Percentiles rank a stretch among this genome's conserved stretches.
phyloP scores from a whole-genome alignment of 2,113 vertebrate species.

The Desmodus rotundus region DNA sequence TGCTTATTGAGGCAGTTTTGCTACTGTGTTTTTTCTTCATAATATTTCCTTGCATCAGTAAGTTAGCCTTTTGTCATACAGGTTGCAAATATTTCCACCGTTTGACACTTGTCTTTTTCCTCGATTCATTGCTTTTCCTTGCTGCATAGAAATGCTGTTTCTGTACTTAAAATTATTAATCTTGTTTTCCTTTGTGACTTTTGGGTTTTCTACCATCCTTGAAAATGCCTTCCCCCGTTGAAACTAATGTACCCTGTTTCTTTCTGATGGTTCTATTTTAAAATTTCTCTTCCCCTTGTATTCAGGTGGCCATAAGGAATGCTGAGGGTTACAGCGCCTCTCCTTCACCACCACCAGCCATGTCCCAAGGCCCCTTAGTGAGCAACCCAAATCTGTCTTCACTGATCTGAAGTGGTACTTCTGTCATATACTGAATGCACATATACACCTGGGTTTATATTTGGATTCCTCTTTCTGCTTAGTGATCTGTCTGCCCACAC shows the following conservation, averaged over 20 bases:
- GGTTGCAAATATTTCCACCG: background rate
- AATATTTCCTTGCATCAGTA: background rate
- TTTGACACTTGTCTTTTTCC: background rate
- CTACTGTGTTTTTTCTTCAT: background rate
- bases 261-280: background rate
- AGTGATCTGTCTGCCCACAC: background rate
- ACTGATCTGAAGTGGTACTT: background rate
- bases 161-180: background rate
- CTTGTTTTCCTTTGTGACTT: background rate
- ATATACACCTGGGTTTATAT: background rate
- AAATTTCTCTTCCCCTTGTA: background rate
- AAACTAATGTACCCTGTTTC: background rate
- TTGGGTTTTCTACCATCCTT: background rate
- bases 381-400: background rate
- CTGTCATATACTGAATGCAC: background rate
- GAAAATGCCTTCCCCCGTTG: background rate
- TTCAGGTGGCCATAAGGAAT: background rate
- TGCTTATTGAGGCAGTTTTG: background rate
- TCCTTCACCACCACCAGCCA: background rate
- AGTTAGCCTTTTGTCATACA: background rate
- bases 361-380: background rate
- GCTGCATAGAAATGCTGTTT: background rate
- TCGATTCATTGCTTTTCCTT: background rate
- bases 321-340: background rate
- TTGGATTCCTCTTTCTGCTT: background rate